Evolutionary conservation across 2,113 vertebrate species (phyloP).

Genomic region (Alligator sinensis): DNA sequence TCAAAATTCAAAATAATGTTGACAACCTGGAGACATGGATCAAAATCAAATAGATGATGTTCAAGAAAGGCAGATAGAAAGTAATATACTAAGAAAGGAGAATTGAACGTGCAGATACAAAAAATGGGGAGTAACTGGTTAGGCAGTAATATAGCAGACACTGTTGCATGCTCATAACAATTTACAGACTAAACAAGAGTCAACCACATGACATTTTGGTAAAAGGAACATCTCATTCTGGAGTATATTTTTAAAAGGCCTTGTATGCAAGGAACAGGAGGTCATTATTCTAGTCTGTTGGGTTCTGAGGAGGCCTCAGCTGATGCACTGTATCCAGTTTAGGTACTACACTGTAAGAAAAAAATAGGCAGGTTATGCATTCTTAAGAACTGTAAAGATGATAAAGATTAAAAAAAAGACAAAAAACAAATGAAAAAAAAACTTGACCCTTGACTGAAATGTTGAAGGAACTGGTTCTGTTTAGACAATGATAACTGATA

Average conservation of each 20-base stretch:
- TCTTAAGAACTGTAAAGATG: background rate
- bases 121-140: background rate
- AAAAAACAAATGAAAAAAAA: background rate
- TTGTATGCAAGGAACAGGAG: too few species aligned
- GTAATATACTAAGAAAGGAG: too few species aligned
- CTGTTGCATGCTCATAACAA: background rate
- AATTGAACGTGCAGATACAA: background rate
- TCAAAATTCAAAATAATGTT: too few species aligned
- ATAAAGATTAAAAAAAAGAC: background rate
- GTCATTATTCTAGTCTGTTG: too few species aligned
- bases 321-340: too few species aligned
- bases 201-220: background rate
- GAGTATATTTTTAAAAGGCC: background rate
- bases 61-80: too few species aligned
- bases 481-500: background rate
- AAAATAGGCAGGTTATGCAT: background rate
- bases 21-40: too few species aligned
- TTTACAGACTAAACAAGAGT: background rate
- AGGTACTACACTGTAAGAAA: too few species aligned
- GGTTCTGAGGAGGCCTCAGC: too few species aligned
- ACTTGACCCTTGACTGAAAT: background rate
- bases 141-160: background rate
- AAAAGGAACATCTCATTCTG: background rate
- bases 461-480: background rate
- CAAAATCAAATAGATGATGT: too few species aligned